Base-by-base conservation (phyloP, 2,888 invertebrate genomes). In the Colletes collaris region DNA sequence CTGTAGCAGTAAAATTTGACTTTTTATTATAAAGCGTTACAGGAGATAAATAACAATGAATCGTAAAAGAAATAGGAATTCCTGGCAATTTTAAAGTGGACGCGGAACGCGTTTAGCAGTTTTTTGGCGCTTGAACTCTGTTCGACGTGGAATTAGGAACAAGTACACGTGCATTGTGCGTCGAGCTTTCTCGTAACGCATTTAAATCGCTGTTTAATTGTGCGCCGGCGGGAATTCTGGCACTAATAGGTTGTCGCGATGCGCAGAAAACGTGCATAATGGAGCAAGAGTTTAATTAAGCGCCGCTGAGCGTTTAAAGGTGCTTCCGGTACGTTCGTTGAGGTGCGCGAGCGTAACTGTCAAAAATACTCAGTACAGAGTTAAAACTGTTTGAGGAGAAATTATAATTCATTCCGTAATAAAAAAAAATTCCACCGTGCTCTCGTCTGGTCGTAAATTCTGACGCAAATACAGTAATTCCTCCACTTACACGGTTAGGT, bases 271-370 rank as follows among this genome's bases (percentile, higher is more conserved):
- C 53, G 49, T 40, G 53, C 66, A 73, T 67, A 77, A 56, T 60
- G 55, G n/a, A 67, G 56, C 66, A 50, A 35, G 35, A 55, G 62
- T 77, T 75, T 75, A 76, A 76, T 76, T 66, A 76, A 76, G 40
- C 53, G 10, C 44, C 27, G 4, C 8, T 40, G 60, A 46, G 46
- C 3, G 59, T 52, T 64, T 53, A 49, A 46, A 64, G 19, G 46
- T 27, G 37, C 55, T 62, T 16, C 16, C 27, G 2, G 44, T 10
- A 16, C 8, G 60, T 13, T 8, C 40, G 37, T 44, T 2, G 27
- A 27, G 27, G 49, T 49, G 49, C 37, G 8, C 11, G 11, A 10
- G 19, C 13, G n/a, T 8, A 46, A 46, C 44, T 8, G 10, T 46
- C 44, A 46, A 8, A 8, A 58, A 3, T n/a, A 58, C 40, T 58